Evolutionary conservation across 2,113 vertebrate species (phyloP), one percentile per base, ranked within the genome.

Genomic region (Clarias batrachus): DNA sequence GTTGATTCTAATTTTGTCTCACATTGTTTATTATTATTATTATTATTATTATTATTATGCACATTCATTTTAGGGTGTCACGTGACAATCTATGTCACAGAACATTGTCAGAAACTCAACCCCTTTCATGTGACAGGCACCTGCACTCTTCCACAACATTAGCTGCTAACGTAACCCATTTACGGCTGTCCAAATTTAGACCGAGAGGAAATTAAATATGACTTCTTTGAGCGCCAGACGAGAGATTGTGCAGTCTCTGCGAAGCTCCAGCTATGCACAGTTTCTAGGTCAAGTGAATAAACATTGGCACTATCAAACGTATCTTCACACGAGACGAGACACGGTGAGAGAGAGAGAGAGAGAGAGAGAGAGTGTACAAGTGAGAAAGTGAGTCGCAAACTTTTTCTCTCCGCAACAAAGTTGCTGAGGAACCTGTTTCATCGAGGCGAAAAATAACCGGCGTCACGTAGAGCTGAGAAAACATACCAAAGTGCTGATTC

Each of bases 251-350:
- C 89, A 76, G 89, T 91, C 81, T 88, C 83, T 91, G 81, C 85
- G 37, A 89, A 89, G 83, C 85, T 83, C 71, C 56, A 41, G 82
- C 81, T 37, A 84, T 73, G 85, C 91, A 86, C 85, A 73, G 90
- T 93, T 94, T 94, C 92, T 94, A 91, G 93, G 94, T 94, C 93
- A 93, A 91, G 90, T 91, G 93, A 89, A 92, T 92, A 93, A 93
- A 94, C 91, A 93, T 86, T 84, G 82, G 86, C 82, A 87, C 87
- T 60, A 54, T 27, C 68, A 83, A 87, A 88, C 90, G 91, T 89
- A 90, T 90, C 93, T 93, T 90, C 87, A 88, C 30, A 74, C 77
- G 90, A 83, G 73, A 89, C 85, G 85, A 90, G 83, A 59, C n/a
- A 21, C 48, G 77, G 27, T 68, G 52, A 41, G 17, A 73, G 60